A percentile compares a stretch with the other conserved stretches of the same genome.
phyloP scores from a whole-genome alignment of 2,113 vertebrate species.

The Gambusia holbrooki region DNA sequence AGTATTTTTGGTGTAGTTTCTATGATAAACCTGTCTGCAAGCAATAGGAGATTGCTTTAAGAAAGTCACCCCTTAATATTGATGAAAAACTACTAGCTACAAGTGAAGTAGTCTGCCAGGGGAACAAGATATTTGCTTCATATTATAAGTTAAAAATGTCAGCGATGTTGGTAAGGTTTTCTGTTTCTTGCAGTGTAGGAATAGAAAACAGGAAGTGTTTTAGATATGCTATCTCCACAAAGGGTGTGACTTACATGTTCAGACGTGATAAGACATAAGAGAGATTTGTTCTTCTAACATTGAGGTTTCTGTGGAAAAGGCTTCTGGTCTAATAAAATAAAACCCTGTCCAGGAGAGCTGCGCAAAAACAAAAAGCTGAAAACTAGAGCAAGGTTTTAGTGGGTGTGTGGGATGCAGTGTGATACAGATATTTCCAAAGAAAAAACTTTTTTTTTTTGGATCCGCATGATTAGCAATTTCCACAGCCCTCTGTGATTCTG shows the following conservation, averaged over 20 bases:
- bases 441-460: background rate
- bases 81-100: too few relatives aligned
- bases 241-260: background rate
- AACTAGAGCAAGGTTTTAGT: background rate
- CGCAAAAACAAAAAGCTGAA: constrained; percentile 10
- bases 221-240: constrained; percentile 31
- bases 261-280: background rate
- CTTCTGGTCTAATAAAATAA: background rate
- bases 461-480: constrained; percentile 31
- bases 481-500: constrained; percentile 26
- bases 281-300: background rate
- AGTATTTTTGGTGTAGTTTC: too few relatives aligned
- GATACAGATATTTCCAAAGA: constrained; percentile 21
- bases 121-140: too few relatives aligned
- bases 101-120: too few relatives aligned
- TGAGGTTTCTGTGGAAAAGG: too few relatives aligned
- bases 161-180: too few relatives aligned
- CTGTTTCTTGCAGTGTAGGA: background rate
- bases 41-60: too few relatives aligned
- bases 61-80: too few relatives aligned
- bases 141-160: too few relatives aligned
- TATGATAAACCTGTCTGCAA: too few relatives aligned
- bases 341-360: background rate
- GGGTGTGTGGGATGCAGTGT: constrained; percentile 16
- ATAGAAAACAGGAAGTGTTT: constrained; percentile 43